Evolutionary conservation across 2,888 invertebrate species (phyloP).

Genomic region (Cephalotes varians): DNA sequence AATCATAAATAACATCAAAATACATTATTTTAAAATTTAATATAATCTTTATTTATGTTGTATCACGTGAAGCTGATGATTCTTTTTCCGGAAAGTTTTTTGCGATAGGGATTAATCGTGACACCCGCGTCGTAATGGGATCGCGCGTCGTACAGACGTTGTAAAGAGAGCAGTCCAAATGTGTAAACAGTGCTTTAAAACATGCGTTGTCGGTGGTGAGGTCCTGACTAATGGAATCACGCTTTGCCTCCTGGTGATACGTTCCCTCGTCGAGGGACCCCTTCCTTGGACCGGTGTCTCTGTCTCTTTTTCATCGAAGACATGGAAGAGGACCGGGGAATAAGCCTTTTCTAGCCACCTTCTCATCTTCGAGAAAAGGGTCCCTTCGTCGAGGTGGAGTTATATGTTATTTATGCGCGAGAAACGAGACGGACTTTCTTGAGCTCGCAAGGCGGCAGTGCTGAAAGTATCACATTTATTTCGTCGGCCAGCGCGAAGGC

Average conservation of each 20-base stretch:
- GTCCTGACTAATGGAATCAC: constrained; percentile 83
- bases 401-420: constrained; percentile 79
- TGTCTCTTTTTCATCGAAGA: constrained; percentile 39
- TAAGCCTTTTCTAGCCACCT: constrained; percentile 65
- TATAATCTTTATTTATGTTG: background rate
- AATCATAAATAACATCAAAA: background rate
- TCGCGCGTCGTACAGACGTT: background rate
- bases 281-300: constrained; percentile 37
- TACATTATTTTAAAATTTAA: background rate
- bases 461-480: constrained; percentile 81
- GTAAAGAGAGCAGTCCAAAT: constrained; percentile 49
- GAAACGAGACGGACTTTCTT: constrained; percentile 69
- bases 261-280: constrained; percentile 63
- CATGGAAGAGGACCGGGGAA: constrained; percentile 2
- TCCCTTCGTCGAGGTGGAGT: constrained; percentile 66
- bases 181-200: constrained; percentile 75
- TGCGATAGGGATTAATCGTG: constrained; percentile 19
- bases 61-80: background rate
- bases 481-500: constrained; percentile 64
- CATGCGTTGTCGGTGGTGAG: constrained; percentile 75
- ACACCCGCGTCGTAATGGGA: constrained; percentile 18
- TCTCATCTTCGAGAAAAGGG: constrained; percentile 38
- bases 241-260: constrained; percentile 81
- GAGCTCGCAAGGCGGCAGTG: constrained; percentile 73
- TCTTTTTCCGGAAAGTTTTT: background rate